These are phyloP conservation scores for Cichladusa arquata DNA, from an alignment of 2,113 vertebrate species.

Conservation along the genomic window DNA sequence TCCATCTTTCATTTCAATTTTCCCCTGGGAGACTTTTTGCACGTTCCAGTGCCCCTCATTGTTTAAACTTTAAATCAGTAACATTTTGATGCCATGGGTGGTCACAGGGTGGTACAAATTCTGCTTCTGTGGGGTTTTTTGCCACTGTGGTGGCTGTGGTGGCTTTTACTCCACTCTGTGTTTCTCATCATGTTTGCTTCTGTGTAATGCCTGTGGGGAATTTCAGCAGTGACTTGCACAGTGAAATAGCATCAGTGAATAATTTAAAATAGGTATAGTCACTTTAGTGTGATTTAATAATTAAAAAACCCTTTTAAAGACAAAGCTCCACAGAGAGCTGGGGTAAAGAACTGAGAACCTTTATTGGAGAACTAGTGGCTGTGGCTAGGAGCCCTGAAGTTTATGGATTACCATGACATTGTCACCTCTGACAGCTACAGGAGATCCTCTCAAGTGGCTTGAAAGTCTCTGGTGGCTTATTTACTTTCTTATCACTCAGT, in stretches of 20 bases:
- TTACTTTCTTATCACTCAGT: not conserved
- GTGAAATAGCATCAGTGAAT: conserved; percentile 20
- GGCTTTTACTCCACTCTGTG: not conserved
- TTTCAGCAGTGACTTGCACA: not conserved
- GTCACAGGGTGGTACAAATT: not conserved
- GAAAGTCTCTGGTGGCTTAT: not conserved
- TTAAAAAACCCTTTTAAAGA: conserved; percentile 29
- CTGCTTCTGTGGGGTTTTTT: not conserved
- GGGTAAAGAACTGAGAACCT: not conserved
- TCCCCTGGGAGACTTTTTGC: not conserved
- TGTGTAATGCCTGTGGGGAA: not conserved
- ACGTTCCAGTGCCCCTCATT: not conserved
- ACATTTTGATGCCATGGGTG: not conserved
- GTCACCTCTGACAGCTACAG: not conserved
- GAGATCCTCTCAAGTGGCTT: not conserved
- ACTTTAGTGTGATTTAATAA: conserved; percentile 28
- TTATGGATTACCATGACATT: not conserved
- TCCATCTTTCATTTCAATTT: not conserved
- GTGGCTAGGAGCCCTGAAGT: not conserved
- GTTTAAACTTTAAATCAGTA: not conserved
- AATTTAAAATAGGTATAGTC: conserved; percentile 30
- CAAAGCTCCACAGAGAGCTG: not conserved
- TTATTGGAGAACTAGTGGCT: not conserved
- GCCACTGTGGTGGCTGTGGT: not conserved
- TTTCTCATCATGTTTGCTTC: not conserved